Percentiles rank a stretch among this genome's conserved stretches.
These are phyloP conservation scores for Eufriesea mexicana DNA, from an alignment of 1,140 invertebrate species.

Conservation along the genomic window DNA sequence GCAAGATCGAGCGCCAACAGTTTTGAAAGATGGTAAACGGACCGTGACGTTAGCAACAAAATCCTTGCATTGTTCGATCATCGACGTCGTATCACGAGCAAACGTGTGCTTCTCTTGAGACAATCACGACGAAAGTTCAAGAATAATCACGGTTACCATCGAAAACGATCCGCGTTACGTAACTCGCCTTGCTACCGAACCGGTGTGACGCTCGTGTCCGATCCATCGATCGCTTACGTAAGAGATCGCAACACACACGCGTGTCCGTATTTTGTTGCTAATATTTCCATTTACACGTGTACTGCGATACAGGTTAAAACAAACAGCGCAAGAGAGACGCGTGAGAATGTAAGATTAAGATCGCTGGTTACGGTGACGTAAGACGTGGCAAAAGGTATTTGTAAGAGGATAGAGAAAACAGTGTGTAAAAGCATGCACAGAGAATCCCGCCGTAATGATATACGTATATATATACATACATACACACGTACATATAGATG, in stretches of 20 bases:
- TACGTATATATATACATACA: slow-evolving; percentile 45
- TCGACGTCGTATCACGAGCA: no score
- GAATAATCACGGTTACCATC: neutral
- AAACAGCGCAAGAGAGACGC: slow-evolving; percentile 75
- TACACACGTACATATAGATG: slow-evolving; percentile 44
- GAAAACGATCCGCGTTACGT: slow-evolving; percentile 30
- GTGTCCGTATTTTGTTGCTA: slow-evolving; percentile 57
- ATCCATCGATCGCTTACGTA: slow-evolving; percentile 45
- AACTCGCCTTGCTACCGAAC: slow-evolving; percentile 34
- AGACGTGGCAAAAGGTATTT: slow-evolving; percentile 71
- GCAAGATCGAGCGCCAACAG: slow-evolving; percentile 30
- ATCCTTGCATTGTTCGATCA: neutral
- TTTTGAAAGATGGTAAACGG: slow-evolving; percentile 16
- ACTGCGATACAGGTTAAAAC: slow-evolving; percentile 57
- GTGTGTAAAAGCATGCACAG: slow-evolving; percentile 75
- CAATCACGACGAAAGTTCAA: neutral
- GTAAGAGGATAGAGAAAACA: slow-evolving; percentile 71
- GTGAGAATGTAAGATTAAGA: slow-evolving; percentile 76
- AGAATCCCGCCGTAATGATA: slow-evolving; percentile 71
- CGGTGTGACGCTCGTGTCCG: slow-evolving; percentile 37
- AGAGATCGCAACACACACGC: slow-evolving; percentile 20
- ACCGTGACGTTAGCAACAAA: slow-evolving; percentile 53
- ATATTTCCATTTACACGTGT: slow-evolving; percentile 51
- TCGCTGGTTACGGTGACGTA: slow-evolving; percentile 74
- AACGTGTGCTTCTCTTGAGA: neutral